phyloP scores from a whole-genome alignment of 1,140 invertebrate genomes.

The Gryon sp. region DNA sequence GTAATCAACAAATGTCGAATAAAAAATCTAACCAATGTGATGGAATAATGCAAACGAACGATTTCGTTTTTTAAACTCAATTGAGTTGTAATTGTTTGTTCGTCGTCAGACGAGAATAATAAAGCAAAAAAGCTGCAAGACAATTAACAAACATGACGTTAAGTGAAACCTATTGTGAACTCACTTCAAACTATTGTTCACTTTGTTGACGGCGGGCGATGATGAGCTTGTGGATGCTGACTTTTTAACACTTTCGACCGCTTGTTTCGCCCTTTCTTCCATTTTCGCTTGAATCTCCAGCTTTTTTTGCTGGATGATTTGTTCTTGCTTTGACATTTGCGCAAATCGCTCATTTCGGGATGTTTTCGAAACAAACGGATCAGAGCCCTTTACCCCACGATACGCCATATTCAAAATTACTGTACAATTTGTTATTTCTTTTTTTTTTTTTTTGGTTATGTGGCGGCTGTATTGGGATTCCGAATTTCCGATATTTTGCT shows the following conservation, averaged over 20 bases:
- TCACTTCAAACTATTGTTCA: conserved; percentile 69
- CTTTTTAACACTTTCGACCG: conserved; percentile 79
- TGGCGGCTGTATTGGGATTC: no score
- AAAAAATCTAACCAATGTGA: no score
- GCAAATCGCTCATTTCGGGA: conserved; percentile 83
- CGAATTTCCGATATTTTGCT: no score
- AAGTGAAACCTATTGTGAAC: no score
- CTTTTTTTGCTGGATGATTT: conserved; percentile 90
- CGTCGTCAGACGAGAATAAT: no score
- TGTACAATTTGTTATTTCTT: conserved; percentile 39
- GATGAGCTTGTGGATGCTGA: conserved; percentile 61
- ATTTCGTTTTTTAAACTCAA: no score
- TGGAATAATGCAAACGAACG: no score
- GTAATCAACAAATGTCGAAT: no score
- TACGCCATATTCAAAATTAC: conserved; percentile 76
- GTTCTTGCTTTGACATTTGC: conserved; percentile 90
- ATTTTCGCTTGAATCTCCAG: conserved; percentile 85
- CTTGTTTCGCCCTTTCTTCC: conserved; percentile 82
- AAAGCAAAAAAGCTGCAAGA: no score
- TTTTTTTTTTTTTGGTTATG: no score
- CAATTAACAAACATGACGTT: no score
- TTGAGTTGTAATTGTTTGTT: no score
- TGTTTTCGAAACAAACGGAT: conserved; percentile 81
- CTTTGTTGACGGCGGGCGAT: conserved; percentile 63
- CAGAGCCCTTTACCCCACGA: conserved; percentile 77